Base-by-base conservation (phyloP, 1,140 invertebrate genomes). In the Saccostrea echinata region DNA sequence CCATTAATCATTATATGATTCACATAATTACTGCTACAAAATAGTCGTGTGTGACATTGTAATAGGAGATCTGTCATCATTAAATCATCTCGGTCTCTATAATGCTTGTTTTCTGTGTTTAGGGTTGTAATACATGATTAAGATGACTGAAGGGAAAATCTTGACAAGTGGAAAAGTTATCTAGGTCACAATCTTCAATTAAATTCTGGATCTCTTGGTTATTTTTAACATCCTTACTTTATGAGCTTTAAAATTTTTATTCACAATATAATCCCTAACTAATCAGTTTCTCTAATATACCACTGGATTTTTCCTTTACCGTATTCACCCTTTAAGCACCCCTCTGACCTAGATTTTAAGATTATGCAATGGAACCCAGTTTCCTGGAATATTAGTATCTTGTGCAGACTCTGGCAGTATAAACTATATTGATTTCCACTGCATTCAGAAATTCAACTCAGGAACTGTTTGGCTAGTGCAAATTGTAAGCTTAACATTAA, bases 1-100 rank as follows among this genome's bases (percentile, higher is more conserved):
- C 27, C 68, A 30, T 71, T 30, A 71, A 71, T 71, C 68, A 71
- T 30, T 71, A 71, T 27, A 71, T 13, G 68, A 71, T 30, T 71
- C 68, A 71, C 16, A 33, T 30, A 11, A 71, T 12, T 71, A 71
- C 68, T 30, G 55, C 55, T 21, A 61, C 55, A 61, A 61, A 61
- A 61, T 61, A 61, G 18, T 3, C 53, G 0, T 61, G 55, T 21
- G 18, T 61, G 55, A 21, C 55, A 61, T 61, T 61, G 18, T 21
- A 61, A 18, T n/a, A 18, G 18, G 55, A 18, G 18, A 6, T 61
- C 55, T n/a, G n/a, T 61, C 55, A 61, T 61, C 55, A 61, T 61
- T n/a, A 61, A 21, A 18, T 21, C 16, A 21, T 61, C 55, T 21
- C 0, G 0, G n/a, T 61, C 16, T 61, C 55, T 61, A n/a, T 61